These are phyloP conservation scores for Dicerorhinus sumatrensis DNA, from an alignment of 2,113 vertebrate genomes.

Conservation along the genomic window DNA sequence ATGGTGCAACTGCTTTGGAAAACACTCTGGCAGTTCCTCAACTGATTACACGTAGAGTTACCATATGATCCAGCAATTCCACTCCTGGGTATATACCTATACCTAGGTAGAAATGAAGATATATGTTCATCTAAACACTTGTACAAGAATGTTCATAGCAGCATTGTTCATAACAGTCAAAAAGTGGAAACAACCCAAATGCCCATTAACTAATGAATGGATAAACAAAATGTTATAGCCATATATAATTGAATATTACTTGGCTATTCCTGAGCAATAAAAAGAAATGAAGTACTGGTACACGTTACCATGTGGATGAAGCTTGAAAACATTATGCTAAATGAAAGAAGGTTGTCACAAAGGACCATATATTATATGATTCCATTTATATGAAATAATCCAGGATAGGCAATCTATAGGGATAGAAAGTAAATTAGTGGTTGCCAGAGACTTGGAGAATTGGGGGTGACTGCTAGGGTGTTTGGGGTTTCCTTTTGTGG, in stretches of 20 bases:
- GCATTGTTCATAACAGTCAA: background rate
- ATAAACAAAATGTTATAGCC: background rate
- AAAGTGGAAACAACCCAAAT: background rate
- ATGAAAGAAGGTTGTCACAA: background rate
- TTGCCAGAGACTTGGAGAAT: background rate
- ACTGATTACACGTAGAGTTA: background rate
- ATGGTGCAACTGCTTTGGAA: background rate
- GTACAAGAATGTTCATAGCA: background rate
- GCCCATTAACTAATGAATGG: background rate
- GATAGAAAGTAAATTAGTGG: background rate
- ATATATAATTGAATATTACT: background rate
- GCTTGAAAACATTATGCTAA: background rate
- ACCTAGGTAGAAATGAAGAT: background rate
- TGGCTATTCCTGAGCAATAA: background rate
- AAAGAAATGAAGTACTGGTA: background rate
- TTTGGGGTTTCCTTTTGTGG: background rate
- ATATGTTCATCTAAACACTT: background rate
- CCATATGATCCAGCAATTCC: background rate
- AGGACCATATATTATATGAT: background rate
- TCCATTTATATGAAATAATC: background rate
- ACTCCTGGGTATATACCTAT: background rate
- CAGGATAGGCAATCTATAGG: background rate
- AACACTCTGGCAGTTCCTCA: background rate
- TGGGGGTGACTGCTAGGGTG: background rate
- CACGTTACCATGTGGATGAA: background rate